Base-by-base conservation (phyloP, 2,888 invertebrate species). In the Hydrotaea cyrtoneurina region DNA sequence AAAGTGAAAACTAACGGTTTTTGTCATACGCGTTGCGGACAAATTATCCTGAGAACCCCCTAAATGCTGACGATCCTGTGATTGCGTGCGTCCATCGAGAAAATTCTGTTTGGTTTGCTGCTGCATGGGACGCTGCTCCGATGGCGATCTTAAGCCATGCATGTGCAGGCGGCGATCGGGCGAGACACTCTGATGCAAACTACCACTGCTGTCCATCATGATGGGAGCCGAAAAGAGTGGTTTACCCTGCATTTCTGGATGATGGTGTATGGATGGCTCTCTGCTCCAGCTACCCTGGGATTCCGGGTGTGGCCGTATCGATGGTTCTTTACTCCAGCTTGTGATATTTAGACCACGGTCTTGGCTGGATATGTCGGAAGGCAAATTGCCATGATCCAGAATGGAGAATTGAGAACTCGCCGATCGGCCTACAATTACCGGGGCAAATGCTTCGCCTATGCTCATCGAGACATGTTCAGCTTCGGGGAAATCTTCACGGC, bases 1-100 rank as follows among this genome's bases (percentile, higher is more conserved):
- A 87, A 92, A 93, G 88, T 92, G 91, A 83, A 92, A 92, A 89
- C 92, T 92, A 88, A 92, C 92, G 69, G 93, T 93, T 90, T 93
- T 92, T 78, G 90, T 89, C 89, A 92, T 92, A 74, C 91, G 90
- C 36, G 88, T 83, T 71, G 88, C 88, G 78, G 87, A 89, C 15
- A 92, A 87, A 85, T 92, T 91, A 74, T 90, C 89, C 78, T 88
- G 88, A 17, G 91, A 91, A 15, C 89, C 89, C 50, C 88, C 87
- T 26, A 90, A 77, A n/a, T 87, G 88, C 53, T 88, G 87, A 50
- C 92, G 90, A 87, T 92, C 92, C 57, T 92, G 91, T 0, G 93
- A 92, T 86, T 91, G 92, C 1, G 92, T 92, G 31, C 92, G 90
- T 19, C 90, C 90, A 85, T 89, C 90, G 59, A 89, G 86, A 72